Evolutionary conservation across 1,140 invertebrate species (phyloP), one percentile per base, ranked within the genome.

Genomic region (Dendrolimus punctatus): DNA sequence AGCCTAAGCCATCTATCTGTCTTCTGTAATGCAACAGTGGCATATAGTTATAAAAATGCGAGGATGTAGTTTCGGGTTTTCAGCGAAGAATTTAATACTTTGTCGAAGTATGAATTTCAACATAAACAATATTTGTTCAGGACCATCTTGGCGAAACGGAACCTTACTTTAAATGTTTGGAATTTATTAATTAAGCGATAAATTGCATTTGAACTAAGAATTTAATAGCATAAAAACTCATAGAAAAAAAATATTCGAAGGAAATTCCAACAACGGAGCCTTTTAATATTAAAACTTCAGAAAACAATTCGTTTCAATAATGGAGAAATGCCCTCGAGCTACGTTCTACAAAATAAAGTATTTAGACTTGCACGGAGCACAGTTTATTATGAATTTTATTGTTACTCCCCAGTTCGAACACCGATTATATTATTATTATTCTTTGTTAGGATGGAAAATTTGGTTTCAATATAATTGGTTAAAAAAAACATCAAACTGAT

Each of bases 261-360:
- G 55, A 58, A 68, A 71, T 57, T 69, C 59, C 64, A 70, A 69
- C 57, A 64, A 56, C 58, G 55, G 51, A 69, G 62, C 64, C 50
- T 66, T 77, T 70, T 73, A 75, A 76, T 73, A 78, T 70, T 76
- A 75, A 73, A 79, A 77, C 61, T 77, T 77, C 52, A 65, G 65
- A 73, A 70, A 78, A 78, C 73, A 78, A 75, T 75, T 75, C 71
- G 65, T 70, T 75, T 74, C 65, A 70, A 71, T 71, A 68, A 73
- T 72, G 69, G 66, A 68, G 60, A 61, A 70, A 73, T 70, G 57
- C 59, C 68, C 67, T 63, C 65, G 61, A 66, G 68, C 64, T 56
- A 43, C 55, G 58, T 59, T 48, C 50, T 69, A 70, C 65, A 76
- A 80, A 77, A 76, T 76, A 74, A 78, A 78, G 68, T 80, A 77